A percentile compares a stretch with the other conserved stretches of the same genome.
Conservation (phyloP, 2,113 vertebrate genomes). For the Choloepus hoffmanni region DNA sequence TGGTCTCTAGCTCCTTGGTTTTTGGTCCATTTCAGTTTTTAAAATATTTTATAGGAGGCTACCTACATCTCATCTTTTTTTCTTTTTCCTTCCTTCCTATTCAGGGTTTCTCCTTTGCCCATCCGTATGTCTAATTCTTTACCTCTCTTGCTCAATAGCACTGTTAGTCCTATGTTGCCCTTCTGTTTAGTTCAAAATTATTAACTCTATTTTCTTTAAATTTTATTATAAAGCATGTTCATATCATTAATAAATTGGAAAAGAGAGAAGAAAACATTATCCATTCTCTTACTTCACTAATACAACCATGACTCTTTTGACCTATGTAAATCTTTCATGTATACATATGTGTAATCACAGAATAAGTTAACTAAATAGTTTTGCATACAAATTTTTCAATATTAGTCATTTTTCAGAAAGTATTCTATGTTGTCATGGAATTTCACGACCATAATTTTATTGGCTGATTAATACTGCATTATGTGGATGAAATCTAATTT, state of each 20-base stretch:
- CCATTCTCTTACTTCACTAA: not conserved
- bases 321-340: not conserved
- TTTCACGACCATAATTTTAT: conserved; percentile 6
- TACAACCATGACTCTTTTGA: not conserved
- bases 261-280: not conserved
- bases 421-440: not conserved
- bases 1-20: not conserved
- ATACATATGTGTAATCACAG: not conserved
- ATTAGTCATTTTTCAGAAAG: not conserved
- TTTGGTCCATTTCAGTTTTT: not conserved
- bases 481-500: not conserved
- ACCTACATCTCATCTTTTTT: not conserved
- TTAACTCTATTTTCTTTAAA: not conserved
- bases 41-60: not conserved
- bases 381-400: conserved; percentile 5
- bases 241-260: not conserved
- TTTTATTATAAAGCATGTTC: not conserved
- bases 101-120: not conserved
- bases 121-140: not conserved
- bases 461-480: not conserved
- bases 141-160: not conserved
- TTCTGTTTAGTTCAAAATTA: not conserved
- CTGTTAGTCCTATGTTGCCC: not conserved
- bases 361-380: conserved; percentile 18
- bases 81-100: not conserved